phyloP scores from a whole-genome alignment of 2,888 invertebrate species.

The Xiphydria camelus region DNA sequence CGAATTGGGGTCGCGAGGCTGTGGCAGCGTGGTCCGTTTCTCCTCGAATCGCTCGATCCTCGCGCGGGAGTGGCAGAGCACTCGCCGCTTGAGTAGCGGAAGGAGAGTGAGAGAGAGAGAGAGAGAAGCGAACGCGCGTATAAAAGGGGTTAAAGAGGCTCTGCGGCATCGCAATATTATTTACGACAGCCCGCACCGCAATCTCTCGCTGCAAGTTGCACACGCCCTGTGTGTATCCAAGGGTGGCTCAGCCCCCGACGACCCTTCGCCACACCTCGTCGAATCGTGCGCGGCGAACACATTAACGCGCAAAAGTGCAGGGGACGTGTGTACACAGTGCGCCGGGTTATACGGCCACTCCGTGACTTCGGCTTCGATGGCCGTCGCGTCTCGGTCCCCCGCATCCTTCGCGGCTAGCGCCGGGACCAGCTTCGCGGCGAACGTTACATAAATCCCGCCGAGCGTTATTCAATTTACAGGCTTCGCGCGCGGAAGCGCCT shows the following conservation, averaged over 20 bases:
- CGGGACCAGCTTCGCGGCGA: slow-evolving; percentile 1
- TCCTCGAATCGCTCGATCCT: no score
- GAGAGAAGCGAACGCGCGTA: slow-evolving; percentile 6
- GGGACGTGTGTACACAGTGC: slow-evolving; percentile 27
- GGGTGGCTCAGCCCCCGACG: no score
- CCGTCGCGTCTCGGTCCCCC: slow-evolving; percentile 17
- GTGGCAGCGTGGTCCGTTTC: no score
- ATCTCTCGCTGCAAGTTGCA: slow-evolving; percentile 23
- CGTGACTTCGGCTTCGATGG: slow-evolving; percentile 37
- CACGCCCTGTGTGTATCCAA: no score
- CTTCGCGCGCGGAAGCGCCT: slow-evolving; percentile 14
- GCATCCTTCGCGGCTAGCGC: neutral
- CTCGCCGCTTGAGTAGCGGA: no score
- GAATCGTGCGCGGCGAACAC: slow-evolving; percentile 12
- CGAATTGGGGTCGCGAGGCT: no score
- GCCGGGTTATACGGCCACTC: slow-evolving; percentile 34
- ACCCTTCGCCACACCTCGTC: neutral
- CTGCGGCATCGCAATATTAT: slow-evolving; percentile 17
- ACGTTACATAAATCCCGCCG: slow-evolving; percentile 26
- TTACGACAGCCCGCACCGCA: slow-evolving; percentile 32
- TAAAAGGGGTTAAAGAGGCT: slow-evolving; percentile 1
- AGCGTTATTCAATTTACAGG: slow-evolving; percentile 25
- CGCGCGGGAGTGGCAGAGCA: no score
- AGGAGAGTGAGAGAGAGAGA: slow-evolving; percentile 10
- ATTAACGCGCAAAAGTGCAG: slow-evolving; percentile 27